Percentiles rank a stretch among this genome's conserved stretches.
phyloP scores from a whole-genome alignment of 2,113 vertebrate genomes.

The Tupaia tana region DNA sequence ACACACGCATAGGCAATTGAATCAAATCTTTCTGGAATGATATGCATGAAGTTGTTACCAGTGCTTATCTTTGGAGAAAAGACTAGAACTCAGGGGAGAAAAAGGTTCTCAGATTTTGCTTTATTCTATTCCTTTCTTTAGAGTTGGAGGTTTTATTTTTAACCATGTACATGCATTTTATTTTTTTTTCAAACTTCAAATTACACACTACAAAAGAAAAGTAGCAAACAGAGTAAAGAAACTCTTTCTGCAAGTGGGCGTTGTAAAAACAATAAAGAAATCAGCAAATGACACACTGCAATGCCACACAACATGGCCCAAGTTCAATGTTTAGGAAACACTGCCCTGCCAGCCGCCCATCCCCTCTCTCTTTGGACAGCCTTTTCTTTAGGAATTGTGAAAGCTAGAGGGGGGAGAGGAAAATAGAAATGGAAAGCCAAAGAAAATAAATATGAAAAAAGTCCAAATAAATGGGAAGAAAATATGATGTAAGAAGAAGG shows the following conservation, averaged over 20 bases:
- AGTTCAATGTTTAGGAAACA: not conserved
- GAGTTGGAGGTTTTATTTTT: conserved; percentile 59
- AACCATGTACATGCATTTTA: not conserved
- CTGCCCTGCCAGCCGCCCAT: not conserved
- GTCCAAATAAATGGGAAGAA: not conserved
- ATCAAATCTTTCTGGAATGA: conserved; percentile 10
- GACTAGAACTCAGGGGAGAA: conserved; percentile 2
- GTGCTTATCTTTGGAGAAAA: conserved; percentile 37
- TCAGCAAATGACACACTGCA: not conserved
- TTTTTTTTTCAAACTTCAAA: conserved; percentile 38
- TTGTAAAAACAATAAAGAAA: conserved; percentile 26
- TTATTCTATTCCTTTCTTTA: conserved; percentile 39
- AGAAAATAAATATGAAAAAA: conserved; percentile 23
- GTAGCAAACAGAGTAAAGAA: conserved; percentile 35
- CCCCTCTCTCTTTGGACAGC: not conserved
- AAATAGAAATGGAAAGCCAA: not conserved
- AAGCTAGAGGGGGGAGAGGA: not conserved
- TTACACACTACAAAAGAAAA: conserved; percentile 38
- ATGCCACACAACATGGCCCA: not conserved
- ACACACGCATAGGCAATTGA: conserved; percentile 24
- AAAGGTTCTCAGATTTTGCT: conserved; percentile 19
- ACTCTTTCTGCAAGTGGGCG: not conserved
- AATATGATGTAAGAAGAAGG: not conserved
- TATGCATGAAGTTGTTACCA: not conserved
- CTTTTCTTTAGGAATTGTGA: not conserved